A percentile compares a stretch with the other conserved stretches of the same genome.
phyloP scores from a whole-genome alignment of 2,888 invertebrate genomes.

The Baronia brevicornis region DNA sequence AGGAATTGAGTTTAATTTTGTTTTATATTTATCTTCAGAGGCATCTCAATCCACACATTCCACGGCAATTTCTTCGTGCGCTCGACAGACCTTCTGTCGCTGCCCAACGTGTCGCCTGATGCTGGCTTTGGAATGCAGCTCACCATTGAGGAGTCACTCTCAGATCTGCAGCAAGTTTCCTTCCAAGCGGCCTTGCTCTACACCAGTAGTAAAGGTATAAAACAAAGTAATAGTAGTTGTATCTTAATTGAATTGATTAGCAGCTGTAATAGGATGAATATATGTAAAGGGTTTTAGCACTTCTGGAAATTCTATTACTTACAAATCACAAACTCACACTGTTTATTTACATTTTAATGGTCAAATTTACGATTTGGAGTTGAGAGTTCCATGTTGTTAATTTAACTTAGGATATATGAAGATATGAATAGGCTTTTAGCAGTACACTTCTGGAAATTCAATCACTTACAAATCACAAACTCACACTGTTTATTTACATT shows the following conservation, averaged over 20 bases:
- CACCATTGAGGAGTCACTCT: slow-evolving; percentile 92
- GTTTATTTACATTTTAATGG: no score
- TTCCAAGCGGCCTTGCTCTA: slow-evolving; percentile 99
- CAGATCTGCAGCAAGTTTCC: slow-evolving; percentile 91
- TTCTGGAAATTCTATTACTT: no score
- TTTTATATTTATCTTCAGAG: slow-evolving; percentile 58
- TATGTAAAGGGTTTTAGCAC: no score
- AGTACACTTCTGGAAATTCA: no score
- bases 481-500: no score
- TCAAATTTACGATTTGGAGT: no score
- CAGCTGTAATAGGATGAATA: neutral
- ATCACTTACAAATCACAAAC: no score
- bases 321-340: no score
- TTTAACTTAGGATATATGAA: no score
- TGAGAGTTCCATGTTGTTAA: no score
- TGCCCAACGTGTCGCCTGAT: slow-evolving; percentile 98
- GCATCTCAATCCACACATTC: slow-evolving; percentile 97
- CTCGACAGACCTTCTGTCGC: slow-evolving; percentile 94
- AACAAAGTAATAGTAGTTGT: neutral
- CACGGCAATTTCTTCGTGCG: slow-evolving; percentile 99
- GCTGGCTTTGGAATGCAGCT: slow-evolving; percentile 99
- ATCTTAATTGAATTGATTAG: neutral
- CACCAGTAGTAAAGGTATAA: slow-evolving; percentile 79
- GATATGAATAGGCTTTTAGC: no score
- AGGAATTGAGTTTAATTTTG: neutral